Evolutionary conservation across 1,140 invertebrate species (phyloP), one percentile per base, ranked within the genome.

Genomic region (Ylistrum balloti): DNA sequence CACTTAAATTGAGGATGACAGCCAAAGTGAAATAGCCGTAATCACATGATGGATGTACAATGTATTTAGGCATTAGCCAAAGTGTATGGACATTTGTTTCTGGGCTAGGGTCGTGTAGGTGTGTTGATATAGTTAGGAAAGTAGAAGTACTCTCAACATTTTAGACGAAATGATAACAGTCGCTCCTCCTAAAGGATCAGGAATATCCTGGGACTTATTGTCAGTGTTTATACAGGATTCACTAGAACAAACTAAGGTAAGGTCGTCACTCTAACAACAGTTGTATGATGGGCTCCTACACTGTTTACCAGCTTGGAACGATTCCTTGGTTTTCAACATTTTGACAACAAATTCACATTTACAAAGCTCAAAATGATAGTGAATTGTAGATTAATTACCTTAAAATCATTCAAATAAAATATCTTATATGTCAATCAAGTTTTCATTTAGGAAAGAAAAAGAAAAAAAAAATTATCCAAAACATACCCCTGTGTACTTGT

Each of bases 181-280:
- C 56, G 56, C 56, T 74, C 56, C 56, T 74, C 56, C 56, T 74
- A 74, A 74, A 9, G 56, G 56, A 74, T 74, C 56, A 74, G n/a
- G 17, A 74, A n/a, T n/a, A 17, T 28, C 56, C 22, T 1, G n/a
- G 56, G n/a, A n/a, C n/a, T 74, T 28, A 74, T 17, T 28, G 22
- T 74, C 13, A 9, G 56, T 74, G 56, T 74, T 74, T 74, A 17
- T 74, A 74, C n/a, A 74, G 56, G 56, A 74, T 28, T 74, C n/a
- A 74, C n/a, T 28, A 9, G 22, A 74, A 74, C 56, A 74, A 74
- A 74, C 56, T n/a, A 74, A 74, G 22, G 56, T 28, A n/a, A 74
- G 56, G 56, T 74, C 56, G 20, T 3, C n/a, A 74, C 22, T 74
- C 1, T n/a, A n/a, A 74, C 56, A 28, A 74, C 35, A 38, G 35